These are phyloP conservation scores for Campopleginae sp. DNA, from an alignment of 2,888 invertebrate genomes.

Conservation along the genomic window DNA sequence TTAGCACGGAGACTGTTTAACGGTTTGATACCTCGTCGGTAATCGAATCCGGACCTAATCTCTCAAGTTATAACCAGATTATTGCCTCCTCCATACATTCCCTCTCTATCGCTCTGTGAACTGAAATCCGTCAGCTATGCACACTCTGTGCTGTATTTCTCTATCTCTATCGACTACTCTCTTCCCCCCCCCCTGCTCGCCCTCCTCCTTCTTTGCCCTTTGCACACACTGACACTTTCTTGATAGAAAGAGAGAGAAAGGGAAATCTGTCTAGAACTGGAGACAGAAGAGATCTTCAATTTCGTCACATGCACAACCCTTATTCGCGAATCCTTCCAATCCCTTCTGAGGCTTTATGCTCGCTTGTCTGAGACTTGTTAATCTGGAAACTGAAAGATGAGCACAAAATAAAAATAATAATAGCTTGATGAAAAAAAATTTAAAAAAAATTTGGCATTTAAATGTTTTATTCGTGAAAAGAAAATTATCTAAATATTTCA, in stretches of 20 bases:
- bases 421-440: neutral
- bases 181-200: slow-evolving; percentile 48
- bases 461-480: neutral
- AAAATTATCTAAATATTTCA: neutral
- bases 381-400: neutral
- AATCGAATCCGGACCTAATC: slow-evolving; percentile 85
- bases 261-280: neutral
- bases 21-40: slow-evolving; percentile 85
- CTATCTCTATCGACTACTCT: slow-evolving; percentile 34
- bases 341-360: slow-evolving; percentile 5
- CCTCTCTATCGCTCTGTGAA: slow-evolving; percentile 69
- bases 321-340: slow-evolving; percentile 55
- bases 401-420: neutral
- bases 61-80: slow-evolving; percentile 85
- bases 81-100: slow-evolving; percentile 84
- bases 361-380: neutral
- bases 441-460: neutral
- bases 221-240: neutral
- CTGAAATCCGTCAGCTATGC: slow-evolving; percentile 53
- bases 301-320: slow-evolving; percentile 65
- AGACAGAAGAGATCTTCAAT: slow-evolving; percentile 65
- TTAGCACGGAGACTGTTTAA: slow-evolving; percentile 85
- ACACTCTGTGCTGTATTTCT: slow-evolving; percentile 36
- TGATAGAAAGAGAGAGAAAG: slow-evolving; percentile 1
- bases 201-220: neutral